Evolutionary conservation across 1,140 invertebrate species (phyloP).

Genomic region (Papilio helenus): DNA sequence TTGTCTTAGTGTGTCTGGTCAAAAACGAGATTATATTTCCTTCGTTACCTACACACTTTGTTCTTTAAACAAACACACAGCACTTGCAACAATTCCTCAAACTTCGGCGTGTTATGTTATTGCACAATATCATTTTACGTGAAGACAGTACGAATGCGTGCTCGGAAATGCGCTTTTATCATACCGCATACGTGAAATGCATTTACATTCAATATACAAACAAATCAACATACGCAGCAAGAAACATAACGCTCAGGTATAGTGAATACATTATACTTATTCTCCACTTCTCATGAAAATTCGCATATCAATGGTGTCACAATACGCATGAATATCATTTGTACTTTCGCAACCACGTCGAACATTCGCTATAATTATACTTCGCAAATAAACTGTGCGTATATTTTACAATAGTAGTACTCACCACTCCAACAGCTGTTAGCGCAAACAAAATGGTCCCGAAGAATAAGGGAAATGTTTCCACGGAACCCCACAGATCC

Average conservation of each 20-base stretch:
- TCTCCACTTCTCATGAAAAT: not conserved
- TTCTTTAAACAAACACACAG: no score
- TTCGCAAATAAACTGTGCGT: not conserved
- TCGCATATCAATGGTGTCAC: constrained; percentile 8
- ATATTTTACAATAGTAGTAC: constrained; percentile 56
- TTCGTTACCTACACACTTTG: no score
- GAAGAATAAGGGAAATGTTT: constrained; percentile 89
- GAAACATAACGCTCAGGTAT: not conserved
- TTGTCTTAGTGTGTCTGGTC: no score
- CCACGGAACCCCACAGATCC: constrained; percentile 82
- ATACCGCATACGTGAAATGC: not conserved
- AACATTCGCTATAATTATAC: no score
- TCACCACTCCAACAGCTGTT: constrained; percentile 94
- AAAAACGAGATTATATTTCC: no score
- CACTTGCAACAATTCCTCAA: no score
- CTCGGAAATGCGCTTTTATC: not conserved
- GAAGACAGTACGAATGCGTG: no score
- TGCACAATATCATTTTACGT: not conserved
- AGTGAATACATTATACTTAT: not conserved
- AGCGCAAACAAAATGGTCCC: constrained; percentile 95
- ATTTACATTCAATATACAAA: not conserved
- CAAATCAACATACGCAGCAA: not conserved
- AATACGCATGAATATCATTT: not conserved
- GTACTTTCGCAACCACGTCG: not conserved
- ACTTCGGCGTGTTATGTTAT: no score